Evolutionary conservation across 2,113 vertebrate genomes (phyloP).

Genomic region (Corythornis vintsioides): DNA sequence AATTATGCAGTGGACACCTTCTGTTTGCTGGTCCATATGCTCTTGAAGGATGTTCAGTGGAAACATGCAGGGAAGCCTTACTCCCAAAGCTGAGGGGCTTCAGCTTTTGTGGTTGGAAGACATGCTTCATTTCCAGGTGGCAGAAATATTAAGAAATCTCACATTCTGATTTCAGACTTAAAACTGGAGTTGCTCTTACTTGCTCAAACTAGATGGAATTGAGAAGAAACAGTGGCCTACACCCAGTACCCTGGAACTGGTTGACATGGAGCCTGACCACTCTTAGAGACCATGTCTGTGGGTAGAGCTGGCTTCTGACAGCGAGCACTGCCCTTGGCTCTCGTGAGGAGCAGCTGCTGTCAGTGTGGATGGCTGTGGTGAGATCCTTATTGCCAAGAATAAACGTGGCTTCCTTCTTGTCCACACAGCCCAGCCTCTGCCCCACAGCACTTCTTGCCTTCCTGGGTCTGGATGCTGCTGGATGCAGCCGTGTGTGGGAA

Average conservation of each 20-base stretch:
- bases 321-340: fast-evolving
- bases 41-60: slow-evolving; percentile 31
- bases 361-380: background rate
- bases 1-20: slow-evolving; percentile 9
- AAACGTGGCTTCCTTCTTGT: background rate
- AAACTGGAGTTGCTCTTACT: background rate
- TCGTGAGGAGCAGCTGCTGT: background rate
- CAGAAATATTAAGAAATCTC: background rate
- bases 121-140: background rate
- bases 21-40: slow-evolving; percentile 7
- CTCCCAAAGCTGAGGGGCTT: background rate
- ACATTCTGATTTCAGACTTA: background rate
- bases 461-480: background rate
- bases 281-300: background rate
- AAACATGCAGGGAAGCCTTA: background rate
- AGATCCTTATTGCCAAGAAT: background rate
- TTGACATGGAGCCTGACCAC: background rate
- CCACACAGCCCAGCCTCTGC: background rate
- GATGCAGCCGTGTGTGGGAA: background rate
- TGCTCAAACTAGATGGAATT: background rate
- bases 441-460: background rate
- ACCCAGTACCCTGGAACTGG: background rate
- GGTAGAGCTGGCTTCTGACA: background rate
- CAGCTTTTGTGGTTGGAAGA: background rate
- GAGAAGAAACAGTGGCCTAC: background rate